Percentiles rank a stretch among this genome's conserved stretches.
Conservation (phyloP, 64 coral and sea anemone genomes). For the Actinia equina region DNA sequence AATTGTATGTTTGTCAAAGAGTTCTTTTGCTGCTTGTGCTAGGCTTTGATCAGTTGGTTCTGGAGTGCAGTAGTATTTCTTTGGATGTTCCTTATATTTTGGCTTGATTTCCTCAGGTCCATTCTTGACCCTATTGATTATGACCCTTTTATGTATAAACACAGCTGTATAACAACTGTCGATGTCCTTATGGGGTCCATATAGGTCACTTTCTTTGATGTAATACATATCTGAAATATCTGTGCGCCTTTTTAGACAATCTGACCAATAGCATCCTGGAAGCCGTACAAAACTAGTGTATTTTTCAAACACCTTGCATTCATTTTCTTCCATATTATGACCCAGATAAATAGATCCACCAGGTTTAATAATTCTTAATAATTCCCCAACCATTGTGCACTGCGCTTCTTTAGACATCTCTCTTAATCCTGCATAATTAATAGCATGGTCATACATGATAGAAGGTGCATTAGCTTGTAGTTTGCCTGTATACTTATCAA, state of each 20-base stretch:
- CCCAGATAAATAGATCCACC: slow-evolving; percentile 77
- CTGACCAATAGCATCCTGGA: slow-evolving; percentile 76
- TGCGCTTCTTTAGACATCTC: slow-evolving; percentile 36
- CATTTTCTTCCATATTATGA: slow-evolving; percentile 69
- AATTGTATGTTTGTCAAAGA: not conserved
- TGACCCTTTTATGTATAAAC: slow-evolving; percentile 84
- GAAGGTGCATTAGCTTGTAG: not conserved
- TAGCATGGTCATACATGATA: slow-evolving; percentile 57
- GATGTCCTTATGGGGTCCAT: slow-evolving; percentile 49
- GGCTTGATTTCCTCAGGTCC: slow-evolving; percentile 8
- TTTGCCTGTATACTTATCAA: slow-evolving; percentile 12
- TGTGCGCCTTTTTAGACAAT: slow-evolving; percentile 51
- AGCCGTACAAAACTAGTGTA: slow-evolving; percentile 24
- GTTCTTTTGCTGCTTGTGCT: not conserved
- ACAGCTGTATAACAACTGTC: slow-evolving; percentile 79
- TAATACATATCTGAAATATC: slow-evolving; percentile 83
- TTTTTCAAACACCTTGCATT: slow-evolving; percentile 45
- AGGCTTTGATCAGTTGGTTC: not conserved
- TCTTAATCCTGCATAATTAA: slow-evolving; percentile 78
- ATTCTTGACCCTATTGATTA: slow-evolving; percentile 36
- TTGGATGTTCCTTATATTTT: slow-evolving; percentile 45
- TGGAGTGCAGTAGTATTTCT: slow-evolving; percentile 51
- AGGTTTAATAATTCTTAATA: slow-evolving; percentile 68
- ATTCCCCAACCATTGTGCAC: slow-evolving; percentile 63
- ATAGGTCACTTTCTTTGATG: slow-evolving; percentile 81